These are phyloP conservation scores for Lycia hirtaria DNA, from an alignment of 2,888 invertebrate species.

Conservation along the genomic window DNA sequence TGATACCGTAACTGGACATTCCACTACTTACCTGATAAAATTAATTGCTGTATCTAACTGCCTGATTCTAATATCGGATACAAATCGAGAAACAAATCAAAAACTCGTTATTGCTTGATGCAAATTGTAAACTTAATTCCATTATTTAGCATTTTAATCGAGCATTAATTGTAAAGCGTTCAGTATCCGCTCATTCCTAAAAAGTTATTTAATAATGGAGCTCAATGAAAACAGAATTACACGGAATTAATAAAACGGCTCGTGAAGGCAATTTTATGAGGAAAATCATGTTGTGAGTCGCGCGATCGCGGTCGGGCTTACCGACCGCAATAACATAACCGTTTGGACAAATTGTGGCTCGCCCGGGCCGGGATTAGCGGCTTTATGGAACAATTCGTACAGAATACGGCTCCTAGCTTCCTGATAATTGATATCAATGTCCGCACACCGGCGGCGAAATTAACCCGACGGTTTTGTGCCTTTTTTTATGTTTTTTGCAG, in stretches of 20 bases:
- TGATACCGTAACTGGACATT: slow-evolving; percentile 59
- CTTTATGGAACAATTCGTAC: slow-evolving; percentile 79
- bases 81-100: slow-evolving; percentile 14
- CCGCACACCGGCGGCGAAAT: slow-evolving; percentile 66
- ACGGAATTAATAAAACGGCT: slow-evolving; percentile 57
- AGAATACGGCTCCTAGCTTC: slow-evolving; percentile 64
- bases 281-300: slow-evolving; percentile 70
- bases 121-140: too few relatives aligned
- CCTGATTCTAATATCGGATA: slow-evolving; percentile 9
- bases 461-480: slow-evolving; percentile 51
- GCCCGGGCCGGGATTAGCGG: slow-evolving; percentile 77
- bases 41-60: slow-evolving; percentile 33
- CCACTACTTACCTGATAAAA: slow-evolving; percentile 46
- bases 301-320: slow-evolving; percentile 67
- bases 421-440: slow-evolving; percentile 83
- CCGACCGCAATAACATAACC: slow-evolving; percentile 83
- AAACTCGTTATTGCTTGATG: neutral
- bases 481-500: slow-evolving; percentile 15
- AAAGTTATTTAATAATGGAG: slow-evolving; percentile 26
- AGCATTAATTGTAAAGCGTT: slow-evolving; percentile 11
- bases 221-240: slow-evolving; percentile 34
- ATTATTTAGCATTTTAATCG: neutral
- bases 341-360: slow-evolving; percentile 82
- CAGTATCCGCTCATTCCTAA: slow-evolving; percentile 7
- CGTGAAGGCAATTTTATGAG: slow-evolving; percentile 64